Evolutionary conservation across 1,140 invertebrate genomes (phyloP).

Genomic region (Megalonaias nervosa): DNA sequence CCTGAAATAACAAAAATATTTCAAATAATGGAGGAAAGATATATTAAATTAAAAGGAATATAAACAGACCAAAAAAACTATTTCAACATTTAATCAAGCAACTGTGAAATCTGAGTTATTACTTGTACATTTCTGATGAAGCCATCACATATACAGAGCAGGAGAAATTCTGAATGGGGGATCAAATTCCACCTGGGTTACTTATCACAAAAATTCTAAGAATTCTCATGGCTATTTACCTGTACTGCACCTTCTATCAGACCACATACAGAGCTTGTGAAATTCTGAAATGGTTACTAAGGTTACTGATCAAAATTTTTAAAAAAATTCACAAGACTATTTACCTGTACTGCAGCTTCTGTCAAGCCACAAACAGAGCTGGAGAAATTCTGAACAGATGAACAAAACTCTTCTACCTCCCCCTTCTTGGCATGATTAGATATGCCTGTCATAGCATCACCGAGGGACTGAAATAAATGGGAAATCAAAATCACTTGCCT

Average conservation of each 20-base stretch:
- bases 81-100: no score
- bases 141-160: no score
- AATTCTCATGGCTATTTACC: neutral
- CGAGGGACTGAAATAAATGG: slow-evolving; percentile 52
- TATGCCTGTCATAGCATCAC: slow-evolving; percentile 80
- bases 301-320: no score
- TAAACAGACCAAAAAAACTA: no score
- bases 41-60: no score
- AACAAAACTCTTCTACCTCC: slow-evolving; percentile 90
- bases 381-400: slow-evolving; percentile 87
- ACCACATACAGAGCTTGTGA: no score
- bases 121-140: no score
- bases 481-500: slow-evolving; percentile 3
- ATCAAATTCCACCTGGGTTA: neutral
- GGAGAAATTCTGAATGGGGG: neutral
- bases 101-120: no score
- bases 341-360: slow-evolving; percentile 86
- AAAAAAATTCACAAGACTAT: neutral
- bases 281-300: neutral
- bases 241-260: neutral
- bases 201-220: neutral
- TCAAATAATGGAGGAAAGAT: neutral
- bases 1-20: slow-evolving; percentile 74
- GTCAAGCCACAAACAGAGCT: slow-evolving; percentile 91
- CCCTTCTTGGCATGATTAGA: slow-evolving; percentile 91